Evolutionary conservation across 2,888 invertebrate species (phyloP), one percentile per base, ranked within the genome.

Genomic region (Ormyrus labotus): DNA sequence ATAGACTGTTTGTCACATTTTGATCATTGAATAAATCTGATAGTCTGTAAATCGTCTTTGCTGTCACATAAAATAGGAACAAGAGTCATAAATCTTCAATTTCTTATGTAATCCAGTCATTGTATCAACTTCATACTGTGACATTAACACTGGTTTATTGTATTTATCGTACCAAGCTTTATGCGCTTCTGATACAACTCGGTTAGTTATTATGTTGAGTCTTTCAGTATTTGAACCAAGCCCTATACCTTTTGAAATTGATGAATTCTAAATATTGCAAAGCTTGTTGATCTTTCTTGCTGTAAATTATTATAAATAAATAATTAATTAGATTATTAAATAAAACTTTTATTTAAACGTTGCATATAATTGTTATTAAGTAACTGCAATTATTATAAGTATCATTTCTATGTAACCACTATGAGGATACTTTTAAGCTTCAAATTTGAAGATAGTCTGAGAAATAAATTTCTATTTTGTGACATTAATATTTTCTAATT

Each of bases 101-200:
- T 19, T 98, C 91, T 95, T 93, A 91, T 99, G 99, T 83, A 99
- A 91, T 64, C 99, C 99, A 68, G 96, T 93, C 83, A 98, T 92
- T 0, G 98, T 97, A 86, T 98, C 99, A 0, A 98, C 98, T 0
- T 99, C 99, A 90, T 99, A 99, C 90, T 99, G 99, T 0, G 96
- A 94, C 93, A 99, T 95, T 73, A 99, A 93, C 51, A 99, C 94
- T 0, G 99, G 98, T 88, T 97, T 98, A 85, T 96, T 94, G 90
- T 95, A 95, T 84, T 94, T 94, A 45, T 93, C 92, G 87, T 95
- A 93, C 98, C 98, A 99, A 9, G 92, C 92, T 34, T 19, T 1
- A 2, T 92, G 92, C 0, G 98, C 96, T 90, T 98, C 98, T 45
- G 93, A 92, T 11, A 94, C 91, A 19, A 98, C 95, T 84, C 94